phyloP scores from a whole-genome alignment of 2,888 invertebrate species.

The Mactromeris polynyma region DNA sequence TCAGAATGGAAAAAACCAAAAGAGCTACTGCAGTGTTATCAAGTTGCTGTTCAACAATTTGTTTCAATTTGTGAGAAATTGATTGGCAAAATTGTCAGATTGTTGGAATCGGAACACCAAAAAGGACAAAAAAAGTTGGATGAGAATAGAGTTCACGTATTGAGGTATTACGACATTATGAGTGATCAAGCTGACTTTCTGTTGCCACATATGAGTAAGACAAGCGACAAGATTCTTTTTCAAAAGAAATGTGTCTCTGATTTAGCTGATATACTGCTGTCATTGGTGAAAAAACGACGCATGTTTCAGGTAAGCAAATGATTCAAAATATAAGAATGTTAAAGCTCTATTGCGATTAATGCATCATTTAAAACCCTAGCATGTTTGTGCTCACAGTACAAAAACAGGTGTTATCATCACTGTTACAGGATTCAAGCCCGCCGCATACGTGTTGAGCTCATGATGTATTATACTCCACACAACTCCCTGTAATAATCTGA shows the following conservation, averaged over 20 bases:
- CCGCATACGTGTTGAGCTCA: no score
- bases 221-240: slow-evolving; percentile 33
- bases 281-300: slow-evolving; percentile 58
- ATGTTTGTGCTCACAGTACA: no score
- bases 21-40: neutral
- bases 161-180: slow-evolving; percentile 55
- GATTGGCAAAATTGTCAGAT: slow-evolving; percentile 41
- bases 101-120: slow-evolving; percentile 43
- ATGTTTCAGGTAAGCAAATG: slow-evolving; percentile 43
- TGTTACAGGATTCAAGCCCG: no score
- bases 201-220: slow-evolving; percentile 33
- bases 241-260: slow-evolving; percentile 62
- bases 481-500: no score
- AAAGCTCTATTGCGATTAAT: no score
- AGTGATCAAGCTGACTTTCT: slow-evolving; percentile 37
- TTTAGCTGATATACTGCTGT: slow-evolving; percentile 58
- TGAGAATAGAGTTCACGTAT: slow-evolving; percentile 50
- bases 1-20: slow-evolving; percentile 49
- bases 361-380: no score
- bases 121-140: slow-evolving; percentile 56
- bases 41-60: slow-evolving; percentile 47
- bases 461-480: no score
- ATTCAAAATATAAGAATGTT: no score
- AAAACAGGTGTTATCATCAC: no score
- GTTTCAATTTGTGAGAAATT: slow-evolving; percentile 51